Base-by-base conservation (phyloP, 2,888 invertebrate species). In the Cantharis flavilabris region DNA sequence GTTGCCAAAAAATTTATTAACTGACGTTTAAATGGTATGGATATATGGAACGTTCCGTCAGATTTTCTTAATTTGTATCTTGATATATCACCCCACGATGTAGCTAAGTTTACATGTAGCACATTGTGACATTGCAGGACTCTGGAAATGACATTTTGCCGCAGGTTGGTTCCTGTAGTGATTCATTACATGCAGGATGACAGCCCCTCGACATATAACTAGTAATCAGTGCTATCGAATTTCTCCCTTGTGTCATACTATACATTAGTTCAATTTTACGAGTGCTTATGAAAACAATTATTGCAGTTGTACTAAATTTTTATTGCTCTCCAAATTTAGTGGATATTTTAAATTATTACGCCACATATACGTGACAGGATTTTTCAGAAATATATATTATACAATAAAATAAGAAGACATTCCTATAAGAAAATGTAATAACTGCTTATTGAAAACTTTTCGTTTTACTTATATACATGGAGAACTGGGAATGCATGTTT, bases 161-260 rank as follows among this genome's bases (percentile, higher is more conserved):
- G 81, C 82, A 84, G 81, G 81, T 83, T 83, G 81, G 79, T 81
- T 83, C 83, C 84, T 79, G 79, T 80, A 80, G 79, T 80, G 82
- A 84, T 84, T 82, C 83, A 84, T 84, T 83, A 84, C 76, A 71
- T 70, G 69, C 75, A 73, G 78, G 71, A 75, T 80, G 81, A 82
- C 81, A 80, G 80, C 82, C 84, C 83, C 83, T 82, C 82, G 84
- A 83, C 82, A 81, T 84, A 82, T 81, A 83, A 82, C 81, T 78
- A 81, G 82, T 82, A 82, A 84, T 84, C 83, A 84, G 82, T 83
- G 84, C 81, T 84, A 84, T 82, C 83, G 80, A 83, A 84, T 84
- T 82, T 81, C 83, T 83, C 83, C 84, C 83, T 78, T 79, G 81
- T 81, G 83, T 79, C 81, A 80, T 75, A 80, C 83, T 80, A 82